Evolutionary conservation across 2,113 vertebrate genomes (phyloP).

Genomic region (Paramisgurnus dabryanus): DNA sequence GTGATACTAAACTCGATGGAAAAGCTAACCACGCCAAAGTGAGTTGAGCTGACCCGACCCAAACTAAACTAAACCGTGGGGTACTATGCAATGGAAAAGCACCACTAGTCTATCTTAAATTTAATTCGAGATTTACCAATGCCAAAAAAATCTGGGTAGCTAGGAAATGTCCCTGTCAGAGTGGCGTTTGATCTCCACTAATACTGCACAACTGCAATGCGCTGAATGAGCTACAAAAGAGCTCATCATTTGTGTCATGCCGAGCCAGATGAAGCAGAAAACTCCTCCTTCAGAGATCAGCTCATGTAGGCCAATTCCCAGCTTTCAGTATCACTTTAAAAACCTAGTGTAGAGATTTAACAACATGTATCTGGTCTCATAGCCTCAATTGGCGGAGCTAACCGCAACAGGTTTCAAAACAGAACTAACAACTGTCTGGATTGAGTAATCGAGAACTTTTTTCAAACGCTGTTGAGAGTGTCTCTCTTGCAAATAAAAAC

Average conservation of each 20-base stretch:
- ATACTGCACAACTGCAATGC: constrained; percentile 17
- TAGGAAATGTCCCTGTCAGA: constrained; percentile 29
- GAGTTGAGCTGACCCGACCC: too few species aligned
- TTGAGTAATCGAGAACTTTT: constrained; percentile 32
- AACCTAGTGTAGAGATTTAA: neutral
- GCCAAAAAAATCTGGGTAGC: neutral
- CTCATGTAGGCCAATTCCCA: constrained; percentile 14
- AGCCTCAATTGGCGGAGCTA: neutral
- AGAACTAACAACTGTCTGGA: constrained; percentile 1
- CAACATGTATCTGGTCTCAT: neutral
- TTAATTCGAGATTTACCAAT: constrained; percentile 47
- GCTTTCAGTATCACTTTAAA: constrained; percentile 6
- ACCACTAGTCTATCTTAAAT: constrained; percentile 48
- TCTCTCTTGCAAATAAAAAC: constrained; percentile 14
- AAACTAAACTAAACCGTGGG: too few species aligned
- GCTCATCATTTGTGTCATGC: constrained; percentile 34
- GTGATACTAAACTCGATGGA: too few species aligned
- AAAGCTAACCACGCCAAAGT: too few species aligned
- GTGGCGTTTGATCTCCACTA: constrained; percentile 49
- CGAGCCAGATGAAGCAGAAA: constrained; percentile 13
- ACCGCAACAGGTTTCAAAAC: constrained; percentile 12
- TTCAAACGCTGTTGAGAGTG: neutral
- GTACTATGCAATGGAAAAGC: too few species aligned
- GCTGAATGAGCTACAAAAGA: constrained; percentile 33
- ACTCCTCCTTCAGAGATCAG: constrained; percentile 27